Evolutionary conservation across 1,140 invertebrate species (phyloP).

Genomic region (Glomeris maerens): DNA sequence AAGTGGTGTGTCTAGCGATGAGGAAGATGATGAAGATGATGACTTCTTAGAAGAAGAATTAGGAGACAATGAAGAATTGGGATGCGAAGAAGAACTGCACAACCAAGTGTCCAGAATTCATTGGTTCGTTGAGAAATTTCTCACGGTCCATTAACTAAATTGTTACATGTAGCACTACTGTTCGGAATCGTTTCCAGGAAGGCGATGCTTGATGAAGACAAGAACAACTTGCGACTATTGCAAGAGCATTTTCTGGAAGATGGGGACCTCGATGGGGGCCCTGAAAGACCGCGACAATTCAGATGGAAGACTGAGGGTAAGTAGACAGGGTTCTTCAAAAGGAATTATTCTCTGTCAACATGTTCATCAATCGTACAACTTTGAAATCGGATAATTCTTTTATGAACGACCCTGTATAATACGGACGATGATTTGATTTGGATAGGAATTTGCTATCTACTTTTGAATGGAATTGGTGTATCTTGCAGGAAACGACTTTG

Average conservation of each 20-base stretch:
- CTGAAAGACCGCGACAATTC: constrained; percentile 57
- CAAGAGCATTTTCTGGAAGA: constrained; percentile 73
- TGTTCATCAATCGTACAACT: too few relatives aligned
- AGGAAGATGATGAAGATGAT: constrained; percentile 20
- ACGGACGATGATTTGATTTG: too few relatives aligned
- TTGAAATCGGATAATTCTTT: too few relatives aligned
- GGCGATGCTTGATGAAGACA: constrained; percentile 63
- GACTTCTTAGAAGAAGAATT: constrained; percentile 49
- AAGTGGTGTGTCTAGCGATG: constrained; percentile 56
- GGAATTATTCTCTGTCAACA: too few relatives aligned
- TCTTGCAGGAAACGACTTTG: too few relatives aligned
- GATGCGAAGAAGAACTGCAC: constrained; percentile 25
- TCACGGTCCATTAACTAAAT: constrained; percentile 5
- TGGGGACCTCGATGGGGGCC: constrained; percentile 60
- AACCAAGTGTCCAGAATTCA: constrained; percentile 6
- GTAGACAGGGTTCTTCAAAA: too few relatives aligned
- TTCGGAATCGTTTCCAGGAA: constrained; percentile 35
- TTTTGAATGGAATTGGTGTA: too few relatives aligned
- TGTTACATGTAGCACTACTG: constrained; percentile 5
- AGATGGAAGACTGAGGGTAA: constrained; percentile 63
- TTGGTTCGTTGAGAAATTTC: neutral
- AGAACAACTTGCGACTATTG: constrained; percentile 54
- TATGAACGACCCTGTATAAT: too few relatives aligned
- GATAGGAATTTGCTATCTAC: too few relatives aligned
- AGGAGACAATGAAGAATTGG: constrained; percentile 47